Conservation (phyloP, 2,113 vertebrate genomes). For the Perca flavescens region DNA sequence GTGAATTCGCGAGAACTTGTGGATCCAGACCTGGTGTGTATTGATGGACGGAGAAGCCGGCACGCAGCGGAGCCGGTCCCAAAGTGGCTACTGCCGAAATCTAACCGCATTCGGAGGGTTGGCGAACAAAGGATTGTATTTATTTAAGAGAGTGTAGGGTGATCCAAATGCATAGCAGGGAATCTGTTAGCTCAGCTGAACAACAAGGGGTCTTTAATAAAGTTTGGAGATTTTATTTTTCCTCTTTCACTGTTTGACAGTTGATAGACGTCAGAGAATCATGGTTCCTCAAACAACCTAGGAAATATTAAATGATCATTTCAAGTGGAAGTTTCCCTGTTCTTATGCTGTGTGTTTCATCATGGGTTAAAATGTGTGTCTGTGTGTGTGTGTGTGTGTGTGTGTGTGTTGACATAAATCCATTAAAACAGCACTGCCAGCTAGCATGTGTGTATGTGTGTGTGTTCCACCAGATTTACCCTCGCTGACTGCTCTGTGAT, state of each 20-base stretch:
- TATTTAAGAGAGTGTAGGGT: neutral
- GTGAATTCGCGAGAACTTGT: no score
- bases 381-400: conserved; percentile 11
- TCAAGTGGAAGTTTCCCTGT: conserved; percentile 2
- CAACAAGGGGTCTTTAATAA: neutral
- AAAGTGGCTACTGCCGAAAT: no score
- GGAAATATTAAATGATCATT: conserved; percentile 23
- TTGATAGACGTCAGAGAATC: conserved; percentile 19
- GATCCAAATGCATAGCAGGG: neutral
- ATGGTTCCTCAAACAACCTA: neutral
- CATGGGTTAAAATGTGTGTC: neutral
- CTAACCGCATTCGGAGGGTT: no score
- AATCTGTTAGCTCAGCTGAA: neutral
- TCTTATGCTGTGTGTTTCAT: conserved; percentile 41
- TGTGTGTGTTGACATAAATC: conserved; percentile 34
- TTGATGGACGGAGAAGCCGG: no score
- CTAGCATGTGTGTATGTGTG: conserved; percentile 32
- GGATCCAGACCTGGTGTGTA: no score
- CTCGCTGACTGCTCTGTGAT: conserved; percentile 50
- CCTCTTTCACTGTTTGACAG: conserved; percentile 6
- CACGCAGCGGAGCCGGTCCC: no score
- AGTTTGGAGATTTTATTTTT: neutral
- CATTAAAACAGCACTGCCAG: conserved; percentile 47
- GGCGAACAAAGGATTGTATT: neutral
- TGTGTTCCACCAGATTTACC: conserved; percentile 46